Conservation (phyloP, 2,888 invertebrate species). For the Ephialtes manifestator region DNA sequence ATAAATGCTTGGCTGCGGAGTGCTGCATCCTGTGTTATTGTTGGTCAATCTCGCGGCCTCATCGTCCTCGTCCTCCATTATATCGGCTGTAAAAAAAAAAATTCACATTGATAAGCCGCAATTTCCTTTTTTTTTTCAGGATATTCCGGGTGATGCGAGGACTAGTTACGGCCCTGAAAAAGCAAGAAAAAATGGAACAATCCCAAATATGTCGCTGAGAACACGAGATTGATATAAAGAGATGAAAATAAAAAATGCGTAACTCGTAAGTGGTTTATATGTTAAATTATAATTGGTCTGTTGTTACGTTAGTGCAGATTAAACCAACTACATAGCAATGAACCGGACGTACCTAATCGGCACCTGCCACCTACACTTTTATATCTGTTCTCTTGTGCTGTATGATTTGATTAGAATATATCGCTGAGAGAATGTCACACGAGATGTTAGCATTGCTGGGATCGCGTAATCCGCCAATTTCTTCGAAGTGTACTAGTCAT, state of each 20-base stretch:
- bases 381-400: not conserved
- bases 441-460: not conserved
- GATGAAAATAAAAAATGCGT: not conserved
- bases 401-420: constrained; percentile 32
- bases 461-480: constrained; percentile 28
- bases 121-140: constrained; percentile 6
- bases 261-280: not conserved
- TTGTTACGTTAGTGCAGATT: constrained; percentile 22
- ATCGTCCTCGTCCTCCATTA: constrained; percentile 80
- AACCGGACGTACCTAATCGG: constrained; percentile 52
- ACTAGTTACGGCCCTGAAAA: constrained; percentile 23
- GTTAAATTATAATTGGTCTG: not conserved
- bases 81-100: constrained; percentile 38
- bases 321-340: constrained; percentile 27
- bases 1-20: constrained; percentile 74
- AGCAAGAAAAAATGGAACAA: constrained; percentile 26
- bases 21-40: constrained; percentile 63
- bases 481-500: constrained; percentile 47
- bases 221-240: not conserved
- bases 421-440: constrained; percentile 18
- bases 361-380: constrained; percentile 22
- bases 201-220: constrained; percentile 42
- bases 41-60: constrained; percentile 66
- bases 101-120: not conserved
- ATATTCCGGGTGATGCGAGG: not conserved